These are phyloP conservation scores for Thymelicus acteon DNA, from an alignment of 2,888 invertebrate species.

Conservation along the genomic window DNA sequence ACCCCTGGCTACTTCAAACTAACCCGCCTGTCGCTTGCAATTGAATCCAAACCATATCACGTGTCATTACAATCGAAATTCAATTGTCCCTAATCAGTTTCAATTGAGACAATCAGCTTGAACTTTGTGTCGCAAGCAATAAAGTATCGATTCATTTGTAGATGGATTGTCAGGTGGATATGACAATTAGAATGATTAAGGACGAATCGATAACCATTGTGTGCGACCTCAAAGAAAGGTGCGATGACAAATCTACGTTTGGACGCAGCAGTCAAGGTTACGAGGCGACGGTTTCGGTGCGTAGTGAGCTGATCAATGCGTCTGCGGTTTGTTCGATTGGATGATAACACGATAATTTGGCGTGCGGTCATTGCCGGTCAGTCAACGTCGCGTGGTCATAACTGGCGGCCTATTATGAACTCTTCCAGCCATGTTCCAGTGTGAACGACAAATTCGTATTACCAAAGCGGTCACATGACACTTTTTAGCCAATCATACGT, in stretches of 20 bases:
- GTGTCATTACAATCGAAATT: neutral
- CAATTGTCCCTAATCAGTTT: neutral
- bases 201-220: constrained; percentile 74
- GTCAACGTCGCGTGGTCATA: neutral
- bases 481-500: too few species aligned
- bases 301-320: constrained; percentile 51
- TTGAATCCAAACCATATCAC: neutral
- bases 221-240: constrained; percentile 77
- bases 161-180: constrained; percentile 48
- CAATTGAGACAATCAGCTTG: neutral
- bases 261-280: constrained; percentile 70
- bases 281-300: constrained; percentile 44
- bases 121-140: constrained; percentile 27
- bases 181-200: constrained; percentile 64
- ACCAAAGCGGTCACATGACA: too few species aligned
- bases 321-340: constrained; percentile 27
- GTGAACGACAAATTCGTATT: too few species aligned
- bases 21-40: constrained; percentile 3
- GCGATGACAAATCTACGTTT: constrained; percentile 67
- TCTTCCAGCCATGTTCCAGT: too few species aligned
- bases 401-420: neutral
- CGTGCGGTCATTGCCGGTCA: constrained; percentile 8
- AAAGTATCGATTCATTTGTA: constrained; percentile 43
- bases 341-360: constrained; percentile 15
- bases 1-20: constrained; percentile 39